These are phyloP conservation scores for Suricata suricatta DNA, from an alignment of 2,113 vertebrate genomes.

Conservation along the genomic window DNA sequence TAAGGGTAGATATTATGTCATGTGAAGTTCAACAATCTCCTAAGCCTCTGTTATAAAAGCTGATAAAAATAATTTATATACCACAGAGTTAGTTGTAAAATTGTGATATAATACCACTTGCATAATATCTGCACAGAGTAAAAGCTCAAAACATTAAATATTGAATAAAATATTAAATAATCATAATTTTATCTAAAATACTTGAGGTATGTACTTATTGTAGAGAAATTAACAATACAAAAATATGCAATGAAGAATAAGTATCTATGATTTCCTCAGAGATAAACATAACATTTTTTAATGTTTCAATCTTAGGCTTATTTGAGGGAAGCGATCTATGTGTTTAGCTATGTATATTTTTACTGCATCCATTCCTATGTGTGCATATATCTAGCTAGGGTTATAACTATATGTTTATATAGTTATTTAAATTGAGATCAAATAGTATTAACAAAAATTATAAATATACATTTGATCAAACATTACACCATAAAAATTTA, in stretches of 20 bases:
- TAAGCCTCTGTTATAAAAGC: neutral
- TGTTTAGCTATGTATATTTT: neutral
- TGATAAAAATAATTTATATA: neutral
- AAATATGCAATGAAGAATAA: neutral
- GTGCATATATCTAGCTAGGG: neutral
- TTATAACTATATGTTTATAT: neutral
- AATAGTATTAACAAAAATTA: neutral
- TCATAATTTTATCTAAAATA: neutral
- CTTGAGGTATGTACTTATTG: neutral
- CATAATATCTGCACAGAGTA: neutral
- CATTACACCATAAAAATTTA: neutral
- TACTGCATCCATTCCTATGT: neutral
- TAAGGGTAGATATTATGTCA: neutral
- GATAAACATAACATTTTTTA: neutral
- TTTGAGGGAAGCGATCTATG: neutral
- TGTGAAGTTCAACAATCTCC: neutral
- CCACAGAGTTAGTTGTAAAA: neutral
- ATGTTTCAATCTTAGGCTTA: neutral
- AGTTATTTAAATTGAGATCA: neutral
- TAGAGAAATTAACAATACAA: neutral
- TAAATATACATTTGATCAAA: neutral
- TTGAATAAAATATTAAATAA: neutral
- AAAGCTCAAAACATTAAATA: neutral
- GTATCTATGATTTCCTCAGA: neutral
- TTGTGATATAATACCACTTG: neutral